Base-by-base conservation (phyloP, 1,140 invertebrate species). In the Epicauta chinensis region DNA sequence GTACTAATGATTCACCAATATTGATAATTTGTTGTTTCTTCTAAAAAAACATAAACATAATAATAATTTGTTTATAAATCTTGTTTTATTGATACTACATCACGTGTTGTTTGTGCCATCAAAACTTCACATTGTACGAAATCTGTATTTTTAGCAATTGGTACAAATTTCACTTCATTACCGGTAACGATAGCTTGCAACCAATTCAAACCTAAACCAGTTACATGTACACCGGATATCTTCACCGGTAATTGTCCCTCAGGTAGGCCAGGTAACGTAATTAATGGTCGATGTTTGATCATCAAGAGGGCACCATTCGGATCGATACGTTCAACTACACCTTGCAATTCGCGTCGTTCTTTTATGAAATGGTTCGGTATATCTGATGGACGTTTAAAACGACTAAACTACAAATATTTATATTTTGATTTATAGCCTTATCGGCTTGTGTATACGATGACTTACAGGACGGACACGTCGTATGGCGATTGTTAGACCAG, bases 401-500 rank as follows among this genome's bases (percentile, higher is more conserved):
- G 75, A 50, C 70, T 67, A 57, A 77, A 72, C 75, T 77, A 23
- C 1, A 23, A 23, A 23, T 7, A 23, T 5, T 23, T 23, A n/a
- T 23, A 23, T 5, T 23, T 3, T 7, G 23, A 23, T 23, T 5
- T 23, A n/a, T 23, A 23, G 23, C 7, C 23, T 23, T 23, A 23
- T 17, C 41, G 39, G 58, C 7, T 57, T 31, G 30, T 50, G 29
- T 11, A 60, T 59, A 49, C 37, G 47, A 48, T 15, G 30, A 76
- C 71, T 63, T 70, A 78, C 76, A 29, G 77, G 77, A 62, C 72
- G 67, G 16, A 76, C 74, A 69, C 65, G 72, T 41, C 75, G 68
- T 13, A 77, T 53, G 16, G 76, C 75, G 35, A 71, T 49, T 16
- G 71, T 58, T n/a, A 78, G 61, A 38, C 73, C 70, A 48, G 71